Evolutionary conservation across 1,140 invertebrate species (phyloP).

Genomic region (Araneus ventricosus): DNA sequence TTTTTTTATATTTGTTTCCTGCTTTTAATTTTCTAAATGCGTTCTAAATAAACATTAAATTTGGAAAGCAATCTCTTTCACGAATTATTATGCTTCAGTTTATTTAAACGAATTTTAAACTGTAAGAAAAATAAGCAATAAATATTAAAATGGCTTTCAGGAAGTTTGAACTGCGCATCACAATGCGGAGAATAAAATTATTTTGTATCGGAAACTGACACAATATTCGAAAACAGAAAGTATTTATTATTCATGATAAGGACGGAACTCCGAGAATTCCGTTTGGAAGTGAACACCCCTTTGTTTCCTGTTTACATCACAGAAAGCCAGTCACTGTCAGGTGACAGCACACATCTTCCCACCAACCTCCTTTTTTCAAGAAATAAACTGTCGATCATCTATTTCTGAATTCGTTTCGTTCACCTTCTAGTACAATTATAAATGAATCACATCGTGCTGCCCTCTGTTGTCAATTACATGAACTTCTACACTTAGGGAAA

Average conservation of each 20-base stretch:
- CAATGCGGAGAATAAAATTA: too few species aligned
- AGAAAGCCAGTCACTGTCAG: background rate
- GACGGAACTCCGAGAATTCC: background rate
- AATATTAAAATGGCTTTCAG: too few species aligned
- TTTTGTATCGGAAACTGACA: too few species aligned
- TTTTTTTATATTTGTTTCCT: too few species aligned
- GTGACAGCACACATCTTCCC: background rate
- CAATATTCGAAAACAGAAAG: too few species aligned
- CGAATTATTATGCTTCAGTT: too few species aligned
- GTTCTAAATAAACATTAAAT: too few species aligned
- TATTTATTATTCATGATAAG: background rate
- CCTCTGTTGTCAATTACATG: background rate
- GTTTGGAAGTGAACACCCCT: background rate
- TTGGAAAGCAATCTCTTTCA: too few species aligned
- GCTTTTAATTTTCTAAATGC: too few species aligned
- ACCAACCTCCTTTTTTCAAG: background rate
- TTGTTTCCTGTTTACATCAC: constrained; percentile 16
- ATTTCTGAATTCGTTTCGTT: background rate
- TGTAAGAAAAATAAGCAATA: too few species aligned
- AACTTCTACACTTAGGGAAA: background rate
- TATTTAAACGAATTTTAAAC: too few species aligned
- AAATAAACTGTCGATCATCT: background rate
- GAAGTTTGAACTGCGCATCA: too few species aligned
- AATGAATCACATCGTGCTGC: background rate
- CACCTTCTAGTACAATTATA: background rate